Evolutionary conservation across 2,113 vertebrate species (phyloP).

Genomic region (Phodopus roborovskii): DNA sequence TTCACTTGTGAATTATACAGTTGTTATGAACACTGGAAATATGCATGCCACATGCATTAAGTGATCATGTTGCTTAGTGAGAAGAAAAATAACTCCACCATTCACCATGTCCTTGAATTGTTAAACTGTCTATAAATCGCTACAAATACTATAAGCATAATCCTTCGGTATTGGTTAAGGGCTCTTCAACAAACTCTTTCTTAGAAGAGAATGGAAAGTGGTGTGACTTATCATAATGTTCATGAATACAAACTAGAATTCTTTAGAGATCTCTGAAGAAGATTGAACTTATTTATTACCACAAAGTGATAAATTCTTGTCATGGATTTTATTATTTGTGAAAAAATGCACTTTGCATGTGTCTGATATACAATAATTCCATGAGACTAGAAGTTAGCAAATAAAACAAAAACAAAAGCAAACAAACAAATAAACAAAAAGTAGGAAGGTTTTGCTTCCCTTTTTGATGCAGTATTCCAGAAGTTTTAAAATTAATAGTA

Average conservation of each 20-base stretch:
- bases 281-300: background rate
- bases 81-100: conserved; percentile 53
- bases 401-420: no score
- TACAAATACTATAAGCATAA: conserved; percentile 37
- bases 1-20: background rate
- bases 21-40: background rate
- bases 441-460: conserved; percentile 56
- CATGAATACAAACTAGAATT: conserved; percentile 61
- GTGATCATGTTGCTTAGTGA: conserved; percentile 18
- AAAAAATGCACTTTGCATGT: conserved; percentile 49
- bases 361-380: background rate
- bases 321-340: conserved; percentile 56
- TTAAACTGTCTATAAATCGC: conserved; percentile 65
- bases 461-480: conserved; percentile 7
- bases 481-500: background rate
- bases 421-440: no score
- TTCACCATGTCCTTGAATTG: conserved; percentile 33
- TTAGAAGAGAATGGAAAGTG: conserved; percentile 30
- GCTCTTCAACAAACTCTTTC: conserved; percentile 51
- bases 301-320: conserved; percentile 28
- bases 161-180: background rate
- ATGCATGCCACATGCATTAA: background rate
- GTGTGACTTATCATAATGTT: conserved; percentile 64
- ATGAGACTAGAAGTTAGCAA: background rate
- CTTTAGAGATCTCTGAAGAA: conserved; percentile 56